phyloP scores from a whole-genome alignment of 2,113 vertebrate species.

The Thomomys bottae region DNA sequence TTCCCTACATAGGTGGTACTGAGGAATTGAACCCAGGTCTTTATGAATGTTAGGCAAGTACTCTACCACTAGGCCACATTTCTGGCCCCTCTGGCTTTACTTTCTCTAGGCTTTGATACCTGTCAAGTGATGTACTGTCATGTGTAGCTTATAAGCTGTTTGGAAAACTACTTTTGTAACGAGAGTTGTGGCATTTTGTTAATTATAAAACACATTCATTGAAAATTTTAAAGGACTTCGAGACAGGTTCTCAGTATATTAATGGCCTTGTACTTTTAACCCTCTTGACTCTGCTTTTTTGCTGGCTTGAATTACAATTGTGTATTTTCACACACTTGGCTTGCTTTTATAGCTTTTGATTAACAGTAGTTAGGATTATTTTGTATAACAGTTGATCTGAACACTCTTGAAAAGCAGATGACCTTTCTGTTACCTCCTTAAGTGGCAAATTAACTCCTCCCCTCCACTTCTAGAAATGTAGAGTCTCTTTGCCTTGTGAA shows the following conservation, averaged over 20 bases:
- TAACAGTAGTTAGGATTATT: constrained; percentile 32
- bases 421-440: background rate
- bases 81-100: too few species aligned
- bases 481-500: background rate
- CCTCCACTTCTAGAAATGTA: background rate
- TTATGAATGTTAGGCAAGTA: too few species aligned
- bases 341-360: constrained; percentile 37
- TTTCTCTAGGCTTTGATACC: constrained; percentile 54
- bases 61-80: too few species aligned
- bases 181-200: constrained; percentile 19
- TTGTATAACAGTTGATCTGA: background rate
- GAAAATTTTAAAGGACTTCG: background rate
- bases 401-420: constrained; percentile 30
- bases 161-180: constrained; percentile 33
- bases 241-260: too few species aligned
- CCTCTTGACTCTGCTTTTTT: too few species aligned
- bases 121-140: constrained; percentile 5
- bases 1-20: too few species aligned
- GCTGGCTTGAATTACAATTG: too few species aligned
- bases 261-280: background rate
- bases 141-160: background rate
- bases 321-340: too few species aligned
- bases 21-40: too few species aligned
- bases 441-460: background rate
- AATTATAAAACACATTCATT: constrained; percentile 33